A percentile compares a stretch with the other conserved stretches of the same genome.
Conservation (phyloP, 2,888 invertebrate genomes). For the Macaria notata region DNA sequence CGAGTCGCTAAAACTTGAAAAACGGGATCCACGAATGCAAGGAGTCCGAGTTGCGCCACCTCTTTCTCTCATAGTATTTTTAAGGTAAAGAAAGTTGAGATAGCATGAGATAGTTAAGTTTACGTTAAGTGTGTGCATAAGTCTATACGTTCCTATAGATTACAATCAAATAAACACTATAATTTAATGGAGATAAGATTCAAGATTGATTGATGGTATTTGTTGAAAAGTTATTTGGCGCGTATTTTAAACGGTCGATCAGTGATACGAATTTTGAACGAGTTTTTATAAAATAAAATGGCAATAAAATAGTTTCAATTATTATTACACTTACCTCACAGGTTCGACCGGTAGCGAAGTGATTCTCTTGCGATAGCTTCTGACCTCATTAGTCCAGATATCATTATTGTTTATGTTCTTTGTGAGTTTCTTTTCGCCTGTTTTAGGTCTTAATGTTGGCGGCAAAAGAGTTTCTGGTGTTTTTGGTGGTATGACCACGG, state of each 20-base stretch:
- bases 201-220: conserved; percentile 20
- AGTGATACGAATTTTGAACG: conserved; percentile 30
- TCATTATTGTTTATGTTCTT: conserved; percentile 76
- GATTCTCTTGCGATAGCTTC: conserved; percentile 47
- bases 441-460: conserved; percentile 62
- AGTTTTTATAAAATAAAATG: not conserved
- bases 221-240: conserved; percentile 35
- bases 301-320: not conserved
- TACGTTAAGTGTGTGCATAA: conserved; percentile 50
- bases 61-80: conserved; percentile 33
- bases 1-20: conserved; percentile 47
- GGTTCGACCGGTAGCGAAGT: conserved; percentile 40
- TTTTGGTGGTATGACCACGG: conserved; percentile 18
- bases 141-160: conserved; percentile 35
- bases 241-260: conserved; percentile 47
- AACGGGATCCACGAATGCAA: conserved; percentile 51
- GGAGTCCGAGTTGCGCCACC: conserved; percentile 38
- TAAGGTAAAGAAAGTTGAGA: conserved; percentile 30
- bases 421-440: conserved; percentile 55
- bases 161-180: conserved; percentile 19
- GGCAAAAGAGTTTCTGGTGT: conserved; percentile 27
- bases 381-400: conserved; percentile 64
- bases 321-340: conserved; percentile 53
- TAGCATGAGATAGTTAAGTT: conserved; percentile 39
- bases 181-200: conserved; percentile 22